phyloP scores from a whole-genome alignment of 2,888 invertebrate species.

The Bombylius major region DNA sequence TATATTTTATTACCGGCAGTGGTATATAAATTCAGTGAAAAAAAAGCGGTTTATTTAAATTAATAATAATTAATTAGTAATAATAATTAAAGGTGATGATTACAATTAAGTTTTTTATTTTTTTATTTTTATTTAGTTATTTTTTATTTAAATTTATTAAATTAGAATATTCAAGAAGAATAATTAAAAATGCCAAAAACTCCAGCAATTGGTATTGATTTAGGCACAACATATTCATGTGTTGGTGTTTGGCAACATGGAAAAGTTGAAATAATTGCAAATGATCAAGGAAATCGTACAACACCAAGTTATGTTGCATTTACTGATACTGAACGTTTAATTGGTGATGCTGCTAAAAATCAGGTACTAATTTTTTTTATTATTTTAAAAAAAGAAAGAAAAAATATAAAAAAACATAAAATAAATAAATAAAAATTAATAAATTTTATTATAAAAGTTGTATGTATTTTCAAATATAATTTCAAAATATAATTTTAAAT shows the following conservation, averaged over 20 bases:
- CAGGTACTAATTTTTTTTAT: conserved; percentile 43
- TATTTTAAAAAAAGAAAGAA: background rate
- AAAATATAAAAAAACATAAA: background rate
- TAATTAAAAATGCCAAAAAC: conserved; percentile 30
- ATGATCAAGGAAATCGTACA: conserved; percentile 78
- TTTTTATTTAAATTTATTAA: no score
- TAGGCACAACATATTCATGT: conserved; percentile 80
- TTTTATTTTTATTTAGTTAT: no score
- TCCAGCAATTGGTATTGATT: conserved; percentile 63
- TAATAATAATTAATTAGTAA: no score
- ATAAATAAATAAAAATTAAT: no score
- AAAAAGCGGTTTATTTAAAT: no score
- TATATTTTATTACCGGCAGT: no score
- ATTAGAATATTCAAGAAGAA: background rate
- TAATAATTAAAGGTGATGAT: no score
- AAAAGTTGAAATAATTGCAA: conserved; percentile 73
- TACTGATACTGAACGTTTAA: conserved; percentile 69
- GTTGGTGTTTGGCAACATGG: conserved; percentile 76
- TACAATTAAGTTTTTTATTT: no score
- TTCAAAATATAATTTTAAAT: no score
- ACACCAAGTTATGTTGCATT: conserved; percentile 83
- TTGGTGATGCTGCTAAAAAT: conserved; percentile 79
- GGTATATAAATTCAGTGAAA: no score
- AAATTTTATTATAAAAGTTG: no score
- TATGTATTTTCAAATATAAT: no score